These are phyloP conservation scores for Scaptomyza pallida DNA, from an alignment of 1,140 invertebrate genomes.

Conservation along the genomic window DNA sequence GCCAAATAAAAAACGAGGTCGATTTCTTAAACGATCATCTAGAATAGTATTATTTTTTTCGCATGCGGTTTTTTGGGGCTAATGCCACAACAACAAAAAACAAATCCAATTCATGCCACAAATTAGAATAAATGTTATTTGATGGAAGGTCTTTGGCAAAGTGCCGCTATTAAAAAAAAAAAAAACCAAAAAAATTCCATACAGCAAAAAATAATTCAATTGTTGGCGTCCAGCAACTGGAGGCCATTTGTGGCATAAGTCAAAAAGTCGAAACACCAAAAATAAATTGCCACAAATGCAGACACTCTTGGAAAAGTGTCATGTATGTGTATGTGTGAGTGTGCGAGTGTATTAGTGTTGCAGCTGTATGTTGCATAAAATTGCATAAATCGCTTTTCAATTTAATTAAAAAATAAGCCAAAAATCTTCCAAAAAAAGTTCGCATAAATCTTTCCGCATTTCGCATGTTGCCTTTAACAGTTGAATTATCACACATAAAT, in stretches of 20 bases:
- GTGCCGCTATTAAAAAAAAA: constrained; percentile 64
- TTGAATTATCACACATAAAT: constrained; percentile 75
- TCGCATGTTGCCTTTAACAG: constrained; percentile 36
- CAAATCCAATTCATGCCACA: constrained; percentile 48
- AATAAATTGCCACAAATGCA: constrained; percentile 66
- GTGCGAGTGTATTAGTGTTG: constrained; percentile 11
- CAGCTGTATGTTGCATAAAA: constrained; percentile 33
- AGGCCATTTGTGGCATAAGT: constrained; percentile 62
- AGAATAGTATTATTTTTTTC: constrained; percentile 22
- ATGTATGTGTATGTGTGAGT: constrained; percentile 32
- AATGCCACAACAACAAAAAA: constrained; percentile 38
- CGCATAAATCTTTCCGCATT: constrained; percentile 73
- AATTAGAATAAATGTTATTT: constrained; percentile 75
- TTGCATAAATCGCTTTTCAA: constrained; percentile 23
- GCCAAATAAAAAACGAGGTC: constrained; percentile 47
- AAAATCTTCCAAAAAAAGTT: constrained; percentile 40
- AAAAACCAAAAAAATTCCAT: constrained; percentile 9
- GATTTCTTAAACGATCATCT: constrained; percentile 24
- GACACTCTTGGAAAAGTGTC: constrained; percentile 37
- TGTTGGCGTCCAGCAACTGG: constrained; percentile 54
- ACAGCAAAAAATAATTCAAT: constrained; percentile 55
- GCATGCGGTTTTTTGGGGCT: constrained; percentile 27
- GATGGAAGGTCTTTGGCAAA: constrained; percentile 66
- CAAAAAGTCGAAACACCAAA: constrained; percentile 34
- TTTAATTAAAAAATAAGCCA: constrained; percentile 70